Evolutionary conservation across 2,888 invertebrate species (phyloP).

Genomic region (Thelaira solivaga): DNA sequence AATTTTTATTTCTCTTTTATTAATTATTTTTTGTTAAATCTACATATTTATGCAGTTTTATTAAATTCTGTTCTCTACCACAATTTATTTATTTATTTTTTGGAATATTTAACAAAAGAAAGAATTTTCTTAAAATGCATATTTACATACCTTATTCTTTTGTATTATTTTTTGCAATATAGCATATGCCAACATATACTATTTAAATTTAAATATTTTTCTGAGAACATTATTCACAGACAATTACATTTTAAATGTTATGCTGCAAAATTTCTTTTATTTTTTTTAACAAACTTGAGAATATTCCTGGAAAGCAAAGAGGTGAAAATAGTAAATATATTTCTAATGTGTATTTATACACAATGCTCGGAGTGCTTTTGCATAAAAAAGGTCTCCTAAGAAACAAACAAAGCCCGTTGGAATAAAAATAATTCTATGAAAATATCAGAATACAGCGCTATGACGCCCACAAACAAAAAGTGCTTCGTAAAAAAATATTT

Average conservation of each 20-base stretch:
- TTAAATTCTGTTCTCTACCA: too few species aligned
- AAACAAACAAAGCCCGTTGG: not conserved
- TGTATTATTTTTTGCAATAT: too few species aligned
- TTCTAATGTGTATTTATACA: constrained; percentile 4
- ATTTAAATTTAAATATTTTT: not conserved
- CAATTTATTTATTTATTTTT: too few species aligned
- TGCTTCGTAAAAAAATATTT: not conserved
- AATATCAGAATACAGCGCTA: not conserved
- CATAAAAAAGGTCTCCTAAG: not conserved
- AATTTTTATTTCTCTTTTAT: too few species aligned
- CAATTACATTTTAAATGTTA: constrained; percentile 23
- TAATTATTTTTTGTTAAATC: too few species aligned
- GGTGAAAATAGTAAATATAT: constrained; percentile 14
- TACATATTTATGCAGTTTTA: too few species aligned
- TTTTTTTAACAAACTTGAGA: not conserved
- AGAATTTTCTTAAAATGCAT: too few species aligned
- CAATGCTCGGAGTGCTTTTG: not conserved
- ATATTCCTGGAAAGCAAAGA: not conserved
- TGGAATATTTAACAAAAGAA: too few species aligned
- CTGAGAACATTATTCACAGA: not conserved
- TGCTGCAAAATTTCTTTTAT: not conserved
- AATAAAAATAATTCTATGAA: constrained; percentile 1
- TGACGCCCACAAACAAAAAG: constrained; percentile 21
- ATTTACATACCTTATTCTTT: too few species aligned
- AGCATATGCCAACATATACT: not conserved